phyloP scores from a whole-genome alignment of 2,888 invertebrate species.

The Pristionchus entomophagus region DNA sequence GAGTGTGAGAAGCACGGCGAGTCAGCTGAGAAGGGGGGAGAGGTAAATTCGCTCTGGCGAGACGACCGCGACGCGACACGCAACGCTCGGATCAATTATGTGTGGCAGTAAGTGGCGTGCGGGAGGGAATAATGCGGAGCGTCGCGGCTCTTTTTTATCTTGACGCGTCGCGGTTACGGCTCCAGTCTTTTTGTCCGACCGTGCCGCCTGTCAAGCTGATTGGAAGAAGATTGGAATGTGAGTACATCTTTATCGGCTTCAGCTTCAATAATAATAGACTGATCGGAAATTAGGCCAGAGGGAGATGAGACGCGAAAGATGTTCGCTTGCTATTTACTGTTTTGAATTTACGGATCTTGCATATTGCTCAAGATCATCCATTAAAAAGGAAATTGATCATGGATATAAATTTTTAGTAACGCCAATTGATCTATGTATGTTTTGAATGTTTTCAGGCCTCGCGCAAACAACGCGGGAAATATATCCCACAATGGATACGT shows the following conservation, averaged over 20 bases:
- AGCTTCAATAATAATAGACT: neutral
- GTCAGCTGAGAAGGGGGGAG: neutral
- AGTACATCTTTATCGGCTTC: neutral
- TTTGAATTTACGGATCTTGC: too few species aligned
- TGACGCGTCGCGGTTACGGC: conserved; percentile 16
- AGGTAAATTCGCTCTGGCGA: neutral
- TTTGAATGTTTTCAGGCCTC: conserved; percentile 17
- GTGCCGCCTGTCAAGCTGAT: neutral
- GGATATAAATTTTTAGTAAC: neutral
- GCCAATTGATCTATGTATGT: neutral
- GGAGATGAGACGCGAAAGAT: neutral
- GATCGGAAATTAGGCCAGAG: neutral
- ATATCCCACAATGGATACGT: neutral
- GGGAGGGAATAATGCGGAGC: neutral
- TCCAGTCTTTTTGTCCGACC: neutral
- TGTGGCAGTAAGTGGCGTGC: neutral
- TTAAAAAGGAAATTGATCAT: too few species aligned
- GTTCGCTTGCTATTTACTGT: too few species aligned
- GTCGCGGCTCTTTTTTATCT: neutral
- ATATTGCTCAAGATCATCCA: too few species aligned
- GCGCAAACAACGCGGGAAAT: neutral
- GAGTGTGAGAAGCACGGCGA: neutral
- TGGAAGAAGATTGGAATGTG: neutral
- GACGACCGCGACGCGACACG: neutral
- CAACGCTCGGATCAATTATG: neutral